Evolutionary conservation across 1,140 invertebrate genomes (phyloP), one percentile per base, ranked within the genome.

Genomic region (Drosophila lacteicornis): DNA sequence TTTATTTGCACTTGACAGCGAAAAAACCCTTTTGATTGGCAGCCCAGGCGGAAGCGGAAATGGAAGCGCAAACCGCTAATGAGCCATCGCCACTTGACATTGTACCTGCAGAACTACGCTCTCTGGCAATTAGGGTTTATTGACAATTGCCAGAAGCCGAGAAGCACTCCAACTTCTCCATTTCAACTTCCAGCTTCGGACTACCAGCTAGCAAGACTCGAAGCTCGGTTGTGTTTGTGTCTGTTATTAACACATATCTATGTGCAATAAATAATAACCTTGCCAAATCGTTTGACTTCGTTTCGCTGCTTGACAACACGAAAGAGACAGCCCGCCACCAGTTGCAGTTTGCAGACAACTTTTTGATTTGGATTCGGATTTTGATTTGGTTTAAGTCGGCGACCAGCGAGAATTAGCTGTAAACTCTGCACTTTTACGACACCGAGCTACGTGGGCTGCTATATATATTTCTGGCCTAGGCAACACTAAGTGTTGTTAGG

Each of bases 201-300:
- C 51, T 38, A 36, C 36, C 22, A 43, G 27, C 49, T 27, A 4
- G 22, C 60, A 17, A 61, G 50, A 22, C 22, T 17, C 46, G n/a
- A 13, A 50, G 57, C 69, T 27, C 45, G 51, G 27, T 42, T 22
- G 1, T 53, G 47, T 59, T 51, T 80, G 58, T 65, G 38, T 71
- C 60, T 82, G 30, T 79, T 80, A 80, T 85, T 86, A 86, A 79
- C 79, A 86, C 82, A 86, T 82, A 80, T 79, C 57, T 87, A 82
- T 86, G 79, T 87, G 83, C 83, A 86, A 86, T 86, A 82, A 77
- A 86, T 86, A 86, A 86, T 87, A 86, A 87, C 83, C 83, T 86
- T 86, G 83, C 75, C 80, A 87, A 86, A 82, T 80, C 83, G 67
- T 80, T 86, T 80, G 83, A 87, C 67, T 86, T 74, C 63, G 83